phyloP scores from a whole-genome alignment of 2,888 invertebrate species.

The Noctua janthe region DNA sequence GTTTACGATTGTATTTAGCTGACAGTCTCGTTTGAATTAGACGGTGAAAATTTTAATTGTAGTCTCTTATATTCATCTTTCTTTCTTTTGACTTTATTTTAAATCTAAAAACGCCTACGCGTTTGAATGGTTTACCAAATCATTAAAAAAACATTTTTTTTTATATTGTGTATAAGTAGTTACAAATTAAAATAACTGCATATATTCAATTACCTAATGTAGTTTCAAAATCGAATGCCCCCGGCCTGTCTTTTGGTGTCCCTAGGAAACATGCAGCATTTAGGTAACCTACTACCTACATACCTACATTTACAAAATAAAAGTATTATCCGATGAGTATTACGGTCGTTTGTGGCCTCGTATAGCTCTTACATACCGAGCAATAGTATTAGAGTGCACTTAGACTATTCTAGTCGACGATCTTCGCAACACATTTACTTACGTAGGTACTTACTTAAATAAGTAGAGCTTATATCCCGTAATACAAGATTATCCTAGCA shows the following conservation, averaged over 20 bases:
- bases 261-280: neutral
- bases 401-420: conserved; percentile 34
- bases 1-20: conserved; percentile 24
- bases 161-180: neutral
- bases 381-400: conserved; percentile 55
- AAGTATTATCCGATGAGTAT: conserved; percentile 38
- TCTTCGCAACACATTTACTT: conserved; percentile 20
- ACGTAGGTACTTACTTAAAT: conserved; percentile 13
- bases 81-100: neutral
- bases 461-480: conserved; percentile 7
- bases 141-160: neutral
- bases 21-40: neutral
- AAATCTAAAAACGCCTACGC: too few species aligned
- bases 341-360: conserved; percentile 34
- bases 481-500: conserved; percentile 42
- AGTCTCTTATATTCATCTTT: too few species aligned
- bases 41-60: neutral
- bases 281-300: conserved; percentile 23
- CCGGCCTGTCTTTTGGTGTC: neutral
- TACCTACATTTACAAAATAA: conserved; percentile 22
- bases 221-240: neutral
- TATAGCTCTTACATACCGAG: conserved; percentile 28
- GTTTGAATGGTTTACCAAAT: neutral
- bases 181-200: neutral
- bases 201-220: neutral